A percentile compares a stretch with the other conserved stretches of the same genome.
Evolutionary conservation across 35 echinoderm and acorn worm species (phyloP).

Genomic region (Diadema setosum): DNA sequence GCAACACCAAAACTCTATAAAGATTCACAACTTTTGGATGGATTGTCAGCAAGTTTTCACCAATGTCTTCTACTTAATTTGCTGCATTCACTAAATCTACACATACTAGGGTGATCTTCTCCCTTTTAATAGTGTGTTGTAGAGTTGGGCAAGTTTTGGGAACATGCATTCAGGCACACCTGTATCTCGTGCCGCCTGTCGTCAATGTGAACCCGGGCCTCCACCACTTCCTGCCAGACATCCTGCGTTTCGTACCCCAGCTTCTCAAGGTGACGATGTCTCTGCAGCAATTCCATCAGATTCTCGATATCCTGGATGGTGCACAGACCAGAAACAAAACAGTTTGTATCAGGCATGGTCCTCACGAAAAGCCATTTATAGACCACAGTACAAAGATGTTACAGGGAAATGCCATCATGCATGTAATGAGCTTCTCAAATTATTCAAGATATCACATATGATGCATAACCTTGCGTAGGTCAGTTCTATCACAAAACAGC

Average conservation of each 20-base stretch:
- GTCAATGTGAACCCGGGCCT: not conserved
- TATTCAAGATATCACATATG: no score
- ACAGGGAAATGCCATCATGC: not conserved
- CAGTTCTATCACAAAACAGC: not conserved
- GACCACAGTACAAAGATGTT: not conserved
- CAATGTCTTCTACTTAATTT: no score
- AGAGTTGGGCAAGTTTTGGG: no score
- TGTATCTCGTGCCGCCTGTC: not conserved
- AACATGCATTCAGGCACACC: not conserved
- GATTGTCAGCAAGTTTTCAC: no score
- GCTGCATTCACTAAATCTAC: no score
- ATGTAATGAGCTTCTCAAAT: not conserved
- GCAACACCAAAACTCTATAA: no score
- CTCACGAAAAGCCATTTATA: not conserved
- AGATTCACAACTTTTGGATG: no score
- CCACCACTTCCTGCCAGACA: not conserved
- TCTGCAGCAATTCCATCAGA: not conserved
- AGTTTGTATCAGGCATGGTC: not conserved
- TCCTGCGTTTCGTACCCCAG: not conserved
- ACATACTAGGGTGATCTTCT: no score
- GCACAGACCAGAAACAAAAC: not conserved
- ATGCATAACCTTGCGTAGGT: no score
- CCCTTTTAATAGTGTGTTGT: no score
- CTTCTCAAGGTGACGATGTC: not conserved
- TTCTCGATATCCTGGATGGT: not conserved